Percentiles rank a stretch among this genome's conserved stretches.
Evolutionary conservation across 2,888 invertebrate genomes (phyloP).

Genomic region (Sialis lutaria): DNA sequence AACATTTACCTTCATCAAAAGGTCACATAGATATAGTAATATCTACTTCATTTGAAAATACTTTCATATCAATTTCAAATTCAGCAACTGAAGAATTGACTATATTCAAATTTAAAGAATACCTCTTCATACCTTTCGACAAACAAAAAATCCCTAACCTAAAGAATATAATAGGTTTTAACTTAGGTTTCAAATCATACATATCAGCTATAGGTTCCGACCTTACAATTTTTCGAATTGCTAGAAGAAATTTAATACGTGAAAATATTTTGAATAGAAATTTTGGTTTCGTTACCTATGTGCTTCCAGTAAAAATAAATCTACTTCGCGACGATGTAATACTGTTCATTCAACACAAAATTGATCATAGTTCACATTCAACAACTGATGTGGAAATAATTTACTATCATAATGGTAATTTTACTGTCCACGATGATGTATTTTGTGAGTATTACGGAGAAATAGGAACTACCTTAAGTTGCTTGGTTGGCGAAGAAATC

Average conservation of each 20-base stretch:
- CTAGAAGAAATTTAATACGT: slow-evolving; percentile 16
- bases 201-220: slow-evolving; percentile 21
- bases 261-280: slow-evolving; percentile 16
- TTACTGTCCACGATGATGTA: slow-evolving; percentile 22
- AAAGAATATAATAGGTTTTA: slow-evolving; percentile 18
- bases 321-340: slow-evolving; percentile 27
- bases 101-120: slow-evolving; percentile 16
- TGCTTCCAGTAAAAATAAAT: slow-evolving; percentile 21
- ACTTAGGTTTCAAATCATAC: slow-evolving; percentile 21
- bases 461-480: slow-evolving; percentile 15
- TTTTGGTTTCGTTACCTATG: slow-evolving; percentile 18
- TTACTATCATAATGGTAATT: slow-evolving; percentile 18
- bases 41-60: slow-evolving; percentile 11
- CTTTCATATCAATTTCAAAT: slow-evolving; percentile 20
- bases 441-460: slow-evolving; percentile 20
- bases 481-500: slow-evolving; percentile 17
- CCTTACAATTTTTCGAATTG: slow-evolving; percentile 10
- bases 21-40: neutral
- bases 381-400: slow-evolving; percentile 18
- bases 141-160: slow-evolving; percentile 16
- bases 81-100: slow-evolving; percentile 12
- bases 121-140: slow-evolving; percentile 15
- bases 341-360: slow-evolving; percentile 22
- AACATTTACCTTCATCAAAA: slow-evolving; percentile 12
- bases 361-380: slow-evolving; percentile 17